A percentile compares a stretch with the other conserved stretches of the same genome.
These are phyloP conservation scores for Eucera pruinosa DNA, from an alignment of 2,888 invertebrate species.

Conservation along the genomic window DNA sequence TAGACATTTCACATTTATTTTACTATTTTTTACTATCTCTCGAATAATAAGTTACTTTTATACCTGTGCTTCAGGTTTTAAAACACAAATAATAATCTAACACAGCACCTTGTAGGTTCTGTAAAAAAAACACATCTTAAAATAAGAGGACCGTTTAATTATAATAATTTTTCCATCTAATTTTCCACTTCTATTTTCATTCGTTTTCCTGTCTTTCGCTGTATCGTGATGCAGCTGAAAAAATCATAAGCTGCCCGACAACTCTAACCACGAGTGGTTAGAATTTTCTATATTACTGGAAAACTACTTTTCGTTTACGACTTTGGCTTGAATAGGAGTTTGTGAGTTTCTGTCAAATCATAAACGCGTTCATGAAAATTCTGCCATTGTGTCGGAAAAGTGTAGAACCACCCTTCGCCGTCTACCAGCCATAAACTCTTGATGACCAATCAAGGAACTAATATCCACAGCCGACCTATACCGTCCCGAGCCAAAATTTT, in stretches of 20 bases:
- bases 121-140: no score
- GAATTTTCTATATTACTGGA: background rate
- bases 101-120: no score
- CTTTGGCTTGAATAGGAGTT: background rate
- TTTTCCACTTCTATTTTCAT: no score
- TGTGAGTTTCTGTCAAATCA: background rate
- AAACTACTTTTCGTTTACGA: background rate
- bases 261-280: background rate
- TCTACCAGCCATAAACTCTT: background rate
- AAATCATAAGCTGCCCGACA: background rate
- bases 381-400: constrained; percentile 1
- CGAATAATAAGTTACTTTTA: no score
- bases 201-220: no score
- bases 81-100: no score
- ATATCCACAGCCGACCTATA: background rate
- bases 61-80: no score
- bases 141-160: no score
- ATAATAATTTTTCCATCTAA: no score
- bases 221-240: background rate
- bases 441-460: background rate
- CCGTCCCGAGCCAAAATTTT: background rate
- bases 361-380: background rate
- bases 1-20: no score
- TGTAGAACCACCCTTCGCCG: background rate
- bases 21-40: no score